A percentile compares a stretch with the other conserved stretches of the same genome.
phyloP scores from a whole-genome alignment of 2,888 invertebrate genomes.

The Limnephilus rhombicus region DNA sequence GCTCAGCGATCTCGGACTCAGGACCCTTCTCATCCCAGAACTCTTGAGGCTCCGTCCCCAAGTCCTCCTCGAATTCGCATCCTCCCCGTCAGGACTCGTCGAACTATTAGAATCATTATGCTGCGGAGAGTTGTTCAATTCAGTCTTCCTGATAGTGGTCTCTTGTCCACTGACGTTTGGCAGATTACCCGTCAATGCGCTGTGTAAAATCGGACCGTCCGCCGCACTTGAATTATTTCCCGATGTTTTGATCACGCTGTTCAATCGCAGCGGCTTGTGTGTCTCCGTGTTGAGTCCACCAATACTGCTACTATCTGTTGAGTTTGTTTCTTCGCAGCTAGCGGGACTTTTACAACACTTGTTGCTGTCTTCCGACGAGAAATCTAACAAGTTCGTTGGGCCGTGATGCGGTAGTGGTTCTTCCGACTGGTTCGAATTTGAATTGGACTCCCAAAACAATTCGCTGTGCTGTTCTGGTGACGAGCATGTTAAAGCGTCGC shows the following conservation, averaged over 20 bases:
- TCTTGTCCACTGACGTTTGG: constrained; percentile 55
- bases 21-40: constrained; percentile 57
- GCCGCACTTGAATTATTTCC: constrained; percentile 58
- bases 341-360: constrained; percentile 75
- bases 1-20: constrained; percentile 67
- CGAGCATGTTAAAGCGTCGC: constrained; percentile 68
- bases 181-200: constrained; percentile 59
- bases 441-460: constrained; percentile 75
- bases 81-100: constrained; percentile 61
- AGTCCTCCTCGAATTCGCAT: constrained; percentile 40
- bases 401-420: constrained; percentile 69
- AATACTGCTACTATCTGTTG: constrained; percentile 70
- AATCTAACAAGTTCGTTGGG: constrained; percentile 69
- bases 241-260: constrained; percentile 73
- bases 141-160: constrained; percentile 60
- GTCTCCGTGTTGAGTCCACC: constrained; percentile 67
- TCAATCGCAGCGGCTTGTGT: constrained; percentile 72
- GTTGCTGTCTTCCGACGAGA: constrained; percentile 74
- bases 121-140: constrained; percentile 71
- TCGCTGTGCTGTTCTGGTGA: constrained; percentile 74
- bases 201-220: constrained; percentile 65
- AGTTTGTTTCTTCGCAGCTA: constrained; percentile 73
- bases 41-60: constrained; percentile 62
- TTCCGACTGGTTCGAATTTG: constrained; percentile 73
- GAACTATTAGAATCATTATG: constrained; percentile 69